Evolutionary conservation across 2,797 vertebrate genomes (phyloP), one percentile per base, ranked within the genome.

Genomic region (Hipposideros larvatus): DNA sequence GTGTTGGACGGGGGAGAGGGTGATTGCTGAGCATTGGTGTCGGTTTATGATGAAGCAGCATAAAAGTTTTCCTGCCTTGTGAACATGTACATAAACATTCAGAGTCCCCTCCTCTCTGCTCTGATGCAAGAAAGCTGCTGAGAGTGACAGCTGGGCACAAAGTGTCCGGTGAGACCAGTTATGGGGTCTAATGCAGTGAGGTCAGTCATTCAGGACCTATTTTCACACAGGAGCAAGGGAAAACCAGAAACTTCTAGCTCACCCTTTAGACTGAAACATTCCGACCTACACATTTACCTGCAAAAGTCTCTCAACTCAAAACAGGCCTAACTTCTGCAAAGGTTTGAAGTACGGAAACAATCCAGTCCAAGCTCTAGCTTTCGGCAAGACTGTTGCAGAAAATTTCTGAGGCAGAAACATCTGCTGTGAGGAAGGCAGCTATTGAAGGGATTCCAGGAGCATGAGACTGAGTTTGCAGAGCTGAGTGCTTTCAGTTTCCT

Each of bases 341-440:
- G 74, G 70, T 90, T 61, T 93, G 73, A 95, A 77, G 87, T 84
- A 87, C 61, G 61, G 79, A 96, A 94, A 94, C 79, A 92, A 83
- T 80, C 74, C 85, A 95, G 84, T 87, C 68, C 85, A 82, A 93
- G 93, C 78, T 91, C 89, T 78, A 93, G 93, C 71, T 92, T 95
- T 92, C 6, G 4, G 82, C 86, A 95, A 96, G 93, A 98, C 79
- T 26, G 90, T 78, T 94, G 95, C 92, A 95, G 61, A 90, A 94
- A 74, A 94, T 90, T 94, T 95, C 78, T 96, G 87, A 95, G 95
- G 91, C 96, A 97, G 97, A 97, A 97, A 96, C 68, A 87, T 87
- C 97, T 96, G 96, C 15, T 0, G 94, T 90, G 59, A 96, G 98
- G 97, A 98, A 98, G 98, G 98, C 98, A 98, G 98, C 98, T 98